phyloP scores from a whole-genome alignment of 2,888 invertebrate genomes.

The Chironomus tentans region DNA sequence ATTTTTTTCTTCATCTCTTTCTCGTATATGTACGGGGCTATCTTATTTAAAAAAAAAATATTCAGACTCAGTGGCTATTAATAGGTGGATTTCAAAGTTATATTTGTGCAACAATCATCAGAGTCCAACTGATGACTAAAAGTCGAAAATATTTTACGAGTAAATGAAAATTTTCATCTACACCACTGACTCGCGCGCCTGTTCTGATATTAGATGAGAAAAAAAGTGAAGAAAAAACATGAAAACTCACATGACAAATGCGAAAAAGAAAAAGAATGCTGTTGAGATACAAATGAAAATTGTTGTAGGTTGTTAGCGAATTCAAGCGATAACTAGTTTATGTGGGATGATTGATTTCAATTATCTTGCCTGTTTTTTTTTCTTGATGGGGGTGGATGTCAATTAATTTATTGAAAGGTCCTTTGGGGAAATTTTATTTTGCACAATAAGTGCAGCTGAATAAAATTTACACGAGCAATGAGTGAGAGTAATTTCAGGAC shows the following conservation, averaged over 20 bases:
- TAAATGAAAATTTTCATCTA: neutral
- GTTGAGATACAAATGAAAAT: constrained; percentile 6
- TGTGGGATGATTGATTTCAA: neutral
- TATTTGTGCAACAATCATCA: constrained; percentile 24
- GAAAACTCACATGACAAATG: constrained; percentile 12
- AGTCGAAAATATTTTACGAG: neutral
- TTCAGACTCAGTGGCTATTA: constrained; percentile 1
- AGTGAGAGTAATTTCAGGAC: too few species aligned
- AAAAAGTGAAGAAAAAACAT: neutral
- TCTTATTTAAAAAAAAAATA: constrained; percentile 2
- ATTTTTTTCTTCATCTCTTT: neutral
- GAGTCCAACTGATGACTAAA: neutral
- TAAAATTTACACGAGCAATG: too few species aligned
- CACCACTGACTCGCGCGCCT: constrained; percentile 1
- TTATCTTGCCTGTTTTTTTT: too few species aligned
- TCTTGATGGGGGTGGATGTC: too few species aligned
- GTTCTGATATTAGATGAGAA: neutral
- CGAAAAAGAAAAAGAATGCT: neutral
- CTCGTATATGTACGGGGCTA: neutral
- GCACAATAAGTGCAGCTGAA: too few species aligned
- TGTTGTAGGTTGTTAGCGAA: constrained; percentile 17
- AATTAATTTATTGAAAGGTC: too few species aligned
- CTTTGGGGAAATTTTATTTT: neutral
- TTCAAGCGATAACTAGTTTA: neutral
- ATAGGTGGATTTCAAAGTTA: constrained; percentile 21